Percentiles rank a stretch among this genome's conserved stretches.
Conservation (phyloP, 1,140 invertebrate species). For the Drosophila nebulosa region DNA sequence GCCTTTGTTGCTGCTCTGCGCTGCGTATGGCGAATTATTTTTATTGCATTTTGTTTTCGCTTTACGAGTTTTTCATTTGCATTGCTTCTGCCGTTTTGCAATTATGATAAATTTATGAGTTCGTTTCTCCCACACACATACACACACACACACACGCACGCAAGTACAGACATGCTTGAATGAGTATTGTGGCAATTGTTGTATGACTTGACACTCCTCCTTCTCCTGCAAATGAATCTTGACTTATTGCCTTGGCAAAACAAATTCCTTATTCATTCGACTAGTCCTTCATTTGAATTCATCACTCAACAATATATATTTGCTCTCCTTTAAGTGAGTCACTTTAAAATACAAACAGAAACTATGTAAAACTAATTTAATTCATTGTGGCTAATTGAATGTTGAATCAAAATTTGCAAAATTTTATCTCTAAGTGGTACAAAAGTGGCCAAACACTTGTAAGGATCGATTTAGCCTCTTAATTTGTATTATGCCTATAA, state of each 20-base stretch:
- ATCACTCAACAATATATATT: no score
- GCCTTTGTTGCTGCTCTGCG: background rate
- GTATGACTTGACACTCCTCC: slow-evolving; percentile 23
- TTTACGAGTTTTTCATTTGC: slow-evolving; percentile 44
- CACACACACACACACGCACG: slow-evolving; percentile 13
- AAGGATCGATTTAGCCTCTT: no score
- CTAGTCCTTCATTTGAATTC: slow-evolving; percentile 6
- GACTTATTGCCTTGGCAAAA: slow-evolving; percentile 54
- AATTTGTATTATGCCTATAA: no score
- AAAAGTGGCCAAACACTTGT: no score
- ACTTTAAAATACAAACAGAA: no score
- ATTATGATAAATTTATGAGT: slow-evolving; percentile 79
- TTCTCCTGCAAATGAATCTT: slow-evolving; percentile 58
- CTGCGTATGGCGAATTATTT: slow-evolving; percentile 60
- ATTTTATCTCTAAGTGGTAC: no score
- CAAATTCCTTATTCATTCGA: background rate
- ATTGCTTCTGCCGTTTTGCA: slow-evolving; percentile 55
- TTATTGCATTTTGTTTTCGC: slow-evolving; percentile 61
- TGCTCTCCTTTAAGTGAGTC: no score
- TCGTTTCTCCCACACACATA: slow-evolving; percentile 66
- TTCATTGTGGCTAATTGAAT: no score
- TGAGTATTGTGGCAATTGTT: slow-evolving; percentile 8
- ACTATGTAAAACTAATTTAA: no score
- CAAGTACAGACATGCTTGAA: slow-evolving; percentile 19
- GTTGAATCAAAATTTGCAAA: no score